phyloP scores from a whole-genome alignment of 2,888 invertebrate species.

The Apamea epomidion region DNA sequence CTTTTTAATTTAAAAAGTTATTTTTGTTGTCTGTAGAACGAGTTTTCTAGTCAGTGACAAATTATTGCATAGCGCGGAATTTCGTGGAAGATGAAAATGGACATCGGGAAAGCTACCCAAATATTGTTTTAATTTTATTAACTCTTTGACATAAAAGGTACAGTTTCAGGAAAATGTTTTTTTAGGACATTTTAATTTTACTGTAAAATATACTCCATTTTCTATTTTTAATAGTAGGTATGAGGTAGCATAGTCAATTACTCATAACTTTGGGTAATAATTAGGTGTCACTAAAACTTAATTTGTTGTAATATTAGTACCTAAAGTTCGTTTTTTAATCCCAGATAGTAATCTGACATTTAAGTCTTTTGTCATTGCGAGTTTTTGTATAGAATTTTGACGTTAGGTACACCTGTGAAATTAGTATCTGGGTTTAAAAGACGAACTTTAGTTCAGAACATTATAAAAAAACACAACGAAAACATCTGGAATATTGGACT shows the following conservation, averaged over 20 bases:
- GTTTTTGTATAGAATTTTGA: no score
- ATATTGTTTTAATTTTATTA: not conserved
- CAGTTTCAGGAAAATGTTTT: not conserved
- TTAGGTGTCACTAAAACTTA: not conserved
- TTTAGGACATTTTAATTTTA: not conserved
- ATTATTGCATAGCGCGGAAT: not conserved
- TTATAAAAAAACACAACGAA: not conserved
- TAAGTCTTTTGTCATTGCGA: no score
- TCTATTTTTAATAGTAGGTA: not conserved
- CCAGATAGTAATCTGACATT: no score
- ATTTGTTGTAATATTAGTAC: not conserved
- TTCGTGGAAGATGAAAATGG: not conserved
- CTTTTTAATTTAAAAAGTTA: slow-evolving; percentile 30
- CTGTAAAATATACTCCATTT: not conserved
- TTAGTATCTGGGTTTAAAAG: no score
- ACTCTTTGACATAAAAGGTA: slow-evolving; percentile 1
- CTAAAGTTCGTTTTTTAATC: no score
- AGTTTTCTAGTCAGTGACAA: not conserved
- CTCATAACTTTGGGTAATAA: not conserved
- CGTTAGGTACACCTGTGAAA: no score
- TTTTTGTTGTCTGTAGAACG: slow-evolving; percentile 15
- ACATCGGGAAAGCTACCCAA: not conserved
- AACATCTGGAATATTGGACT: not conserved
- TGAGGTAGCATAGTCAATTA: not conserved
- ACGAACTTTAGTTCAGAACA: not conserved